phyloP scores from a whole-genome alignment of 2,888 invertebrate species.

The Rugalucina vietnamica region DNA sequence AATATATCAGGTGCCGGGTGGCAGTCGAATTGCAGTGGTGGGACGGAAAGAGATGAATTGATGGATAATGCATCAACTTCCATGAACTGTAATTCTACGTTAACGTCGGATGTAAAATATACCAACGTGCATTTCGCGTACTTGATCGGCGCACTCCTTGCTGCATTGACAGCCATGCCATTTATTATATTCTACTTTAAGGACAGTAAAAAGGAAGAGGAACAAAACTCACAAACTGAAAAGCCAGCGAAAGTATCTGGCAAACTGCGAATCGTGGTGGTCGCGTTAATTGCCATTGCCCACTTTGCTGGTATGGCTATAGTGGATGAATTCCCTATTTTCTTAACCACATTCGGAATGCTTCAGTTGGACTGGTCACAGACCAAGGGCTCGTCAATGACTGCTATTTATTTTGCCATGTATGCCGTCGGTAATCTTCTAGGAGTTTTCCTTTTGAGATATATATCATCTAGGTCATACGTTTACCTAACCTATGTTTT shows the following conservation, averaged over 20 bases:
- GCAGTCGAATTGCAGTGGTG: neutral
- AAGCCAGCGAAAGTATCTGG: neutral
- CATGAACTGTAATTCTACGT: too few species aligned
- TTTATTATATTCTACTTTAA: neutral
- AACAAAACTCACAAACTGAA: neutral
- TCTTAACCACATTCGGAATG: slow-evolving; percentile 43
- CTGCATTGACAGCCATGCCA: neutral
- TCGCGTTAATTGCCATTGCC: slow-evolving; percentile 25
- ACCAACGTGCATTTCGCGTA: neutral
- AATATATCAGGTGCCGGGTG: neutral
- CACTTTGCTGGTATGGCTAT: slow-evolving; percentile 34
- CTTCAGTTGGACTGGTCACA: slow-evolving; percentile 40
- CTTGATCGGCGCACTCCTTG: neutral
- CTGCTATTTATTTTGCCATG: slow-evolving; percentile 40
- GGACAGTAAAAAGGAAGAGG: neutral
- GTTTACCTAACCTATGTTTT: slow-evolving; percentile 35
- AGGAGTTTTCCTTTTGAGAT: slow-evolving; percentile 38
- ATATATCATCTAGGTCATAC: slow-evolving; percentile 42
- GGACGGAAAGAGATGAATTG: too few species aligned
- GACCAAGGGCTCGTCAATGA: slow-evolving; percentile 25
- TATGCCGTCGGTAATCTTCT: slow-evolving; percentile 47
- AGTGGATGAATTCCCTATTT: slow-evolving; percentile 48
- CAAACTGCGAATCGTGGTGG: slow-evolving; percentile 3
- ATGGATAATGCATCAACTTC: too few species aligned
- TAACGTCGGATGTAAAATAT: neutral